Percentiles rank a stretch among this genome's conserved stretches.
phyloP scores from a whole-genome alignment of 2,797 vertebrate genomes.

The Graptemys geographica region DNA sequence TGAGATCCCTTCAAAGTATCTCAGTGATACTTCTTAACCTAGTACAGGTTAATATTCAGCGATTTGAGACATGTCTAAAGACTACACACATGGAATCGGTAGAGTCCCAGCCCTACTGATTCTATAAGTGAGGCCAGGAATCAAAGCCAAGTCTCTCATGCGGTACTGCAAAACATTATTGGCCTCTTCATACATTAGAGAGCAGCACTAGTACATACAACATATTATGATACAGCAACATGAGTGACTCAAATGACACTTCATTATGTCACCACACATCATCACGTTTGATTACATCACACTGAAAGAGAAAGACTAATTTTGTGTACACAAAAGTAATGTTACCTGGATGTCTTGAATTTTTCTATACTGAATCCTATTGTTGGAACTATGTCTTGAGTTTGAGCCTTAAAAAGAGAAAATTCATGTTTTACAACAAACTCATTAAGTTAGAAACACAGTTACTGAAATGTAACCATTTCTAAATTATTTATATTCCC shows the following conservation, averaged over 20 bases:
- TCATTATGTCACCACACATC: background rate
- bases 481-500: background rate
- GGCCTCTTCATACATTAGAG: background rate
- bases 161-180: rapidly evolving
- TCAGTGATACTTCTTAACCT: conserved; percentile 45
- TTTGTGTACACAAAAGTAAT: background rate
- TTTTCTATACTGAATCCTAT: conserved; percentile 99
- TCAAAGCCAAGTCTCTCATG: background rate
- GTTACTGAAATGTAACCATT: background rate
- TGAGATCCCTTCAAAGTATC: conserved; percentile 5
- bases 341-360: conserved; percentile 97
- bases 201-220: background rate
- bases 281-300: background rate
- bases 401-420: conserved; percentile 88
- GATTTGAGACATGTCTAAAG: background rate
- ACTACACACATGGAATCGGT: background rate
- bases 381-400: conserved; percentile 97
- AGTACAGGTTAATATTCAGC: background rate
- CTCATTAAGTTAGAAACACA: background rate
- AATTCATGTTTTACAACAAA: conserved; percentile 9
- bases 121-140: background rate
- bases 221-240: background rate
- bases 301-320: background rate
- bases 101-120: background rate
- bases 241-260: background rate